A percentile compares a stretch with the other conserved stretches of the same genome.
These are phyloP conservation scores for Drosophila nikananu DNA, from an alignment of 1,140 invertebrate genomes.

Conservation along the genomic window DNA sequence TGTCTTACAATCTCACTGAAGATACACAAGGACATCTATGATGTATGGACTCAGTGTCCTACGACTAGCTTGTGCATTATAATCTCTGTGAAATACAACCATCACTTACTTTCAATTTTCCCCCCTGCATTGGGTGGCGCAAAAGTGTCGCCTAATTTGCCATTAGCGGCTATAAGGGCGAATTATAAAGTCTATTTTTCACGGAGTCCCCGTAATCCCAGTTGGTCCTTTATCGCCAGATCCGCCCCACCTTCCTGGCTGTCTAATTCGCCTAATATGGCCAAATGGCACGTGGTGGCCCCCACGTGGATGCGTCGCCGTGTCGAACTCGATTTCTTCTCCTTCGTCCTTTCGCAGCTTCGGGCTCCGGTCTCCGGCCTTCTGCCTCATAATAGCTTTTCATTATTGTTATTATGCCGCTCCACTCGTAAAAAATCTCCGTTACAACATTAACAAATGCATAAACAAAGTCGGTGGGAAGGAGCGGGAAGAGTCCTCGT, in stretches of 20 bases:
- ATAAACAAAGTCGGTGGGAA: conserved; percentile 67
- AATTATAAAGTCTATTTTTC: conserved; percentile 64
- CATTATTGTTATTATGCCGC: conserved; percentile 84
- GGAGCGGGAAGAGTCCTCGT: conserved; percentile 1
- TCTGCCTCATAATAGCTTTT: conserved; percentile 83
- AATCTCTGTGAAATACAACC: neutral
- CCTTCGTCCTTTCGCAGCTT: conserved; percentile 10
- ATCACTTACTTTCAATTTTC: conserved; percentile 51
- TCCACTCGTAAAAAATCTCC: conserved; percentile 79
- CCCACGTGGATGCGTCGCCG: conserved; percentile 41
- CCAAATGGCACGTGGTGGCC: conserved; percentile 65
- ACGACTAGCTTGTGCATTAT: neutral
- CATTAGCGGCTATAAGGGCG: conserved; percentile 79
- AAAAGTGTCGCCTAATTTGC: conserved; percentile 77
- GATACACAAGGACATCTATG: neutral
- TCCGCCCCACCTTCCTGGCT: neutral
- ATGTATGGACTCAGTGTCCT: neutral
- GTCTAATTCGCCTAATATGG: conserved; percentile 82
- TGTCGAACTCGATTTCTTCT: conserved; percentile 63
- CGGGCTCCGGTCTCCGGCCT: conserved; percentile 34
- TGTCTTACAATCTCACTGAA: neutral
- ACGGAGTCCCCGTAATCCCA: neutral
- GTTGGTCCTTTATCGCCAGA: conserved; percentile 22
- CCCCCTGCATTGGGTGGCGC: neutral
- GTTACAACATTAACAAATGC: conserved; percentile 84